phyloP scores from a whole-genome alignment of 2,888 invertebrate genomes.

The Branchellion lobata region DNA sequence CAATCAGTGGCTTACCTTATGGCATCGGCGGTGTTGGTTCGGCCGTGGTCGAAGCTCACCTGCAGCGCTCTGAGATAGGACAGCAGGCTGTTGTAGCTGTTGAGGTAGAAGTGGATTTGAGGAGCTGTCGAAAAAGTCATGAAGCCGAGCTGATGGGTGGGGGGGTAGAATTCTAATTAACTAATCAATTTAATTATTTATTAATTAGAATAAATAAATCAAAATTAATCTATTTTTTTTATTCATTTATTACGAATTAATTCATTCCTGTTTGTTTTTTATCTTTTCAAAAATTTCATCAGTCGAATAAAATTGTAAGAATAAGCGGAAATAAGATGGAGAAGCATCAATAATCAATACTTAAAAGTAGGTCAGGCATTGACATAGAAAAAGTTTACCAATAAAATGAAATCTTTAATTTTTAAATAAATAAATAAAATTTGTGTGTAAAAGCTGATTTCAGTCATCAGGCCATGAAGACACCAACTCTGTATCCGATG shows the following conservation, averaged over 20 bases:
- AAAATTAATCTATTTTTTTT: not conserved
- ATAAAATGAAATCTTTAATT: too few species aligned
- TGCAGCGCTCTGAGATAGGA: conserved; percentile 54
- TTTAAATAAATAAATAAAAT: too few species aligned
- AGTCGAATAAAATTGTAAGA: too few species aligned
- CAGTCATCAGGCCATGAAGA: too few species aligned
- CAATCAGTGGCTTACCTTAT: not conserved
- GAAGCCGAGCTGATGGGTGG: conserved; percentile 45
- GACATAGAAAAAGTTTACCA: too few species aligned
- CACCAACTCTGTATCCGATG: conserved; percentile 37
- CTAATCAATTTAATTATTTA: conserved; percentile 16
- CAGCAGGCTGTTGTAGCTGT: conserved; percentile 52
- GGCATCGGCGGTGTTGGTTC: conserved; percentile 37
- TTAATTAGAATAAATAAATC: too few species aligned
- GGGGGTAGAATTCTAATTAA: not conserved
- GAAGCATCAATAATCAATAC: too few species aligned
- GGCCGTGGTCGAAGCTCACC: conserved; percentile 30
- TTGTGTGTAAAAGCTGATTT: too few species aligned
- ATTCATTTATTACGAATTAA: not conserved
- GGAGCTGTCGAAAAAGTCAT: conserved; percentile 47
- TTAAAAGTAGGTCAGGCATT: too few species aligned
- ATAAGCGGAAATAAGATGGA: too few species aligned
- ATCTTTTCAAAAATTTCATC: too few species aligned
- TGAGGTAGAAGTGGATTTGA: conserved; percentile 55
- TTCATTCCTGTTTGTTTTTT: not conserved